Evolutionary conservation across 2,113 vertebrate genomes (phyloP).

Genomic region (Hucho hucho): DNA sequence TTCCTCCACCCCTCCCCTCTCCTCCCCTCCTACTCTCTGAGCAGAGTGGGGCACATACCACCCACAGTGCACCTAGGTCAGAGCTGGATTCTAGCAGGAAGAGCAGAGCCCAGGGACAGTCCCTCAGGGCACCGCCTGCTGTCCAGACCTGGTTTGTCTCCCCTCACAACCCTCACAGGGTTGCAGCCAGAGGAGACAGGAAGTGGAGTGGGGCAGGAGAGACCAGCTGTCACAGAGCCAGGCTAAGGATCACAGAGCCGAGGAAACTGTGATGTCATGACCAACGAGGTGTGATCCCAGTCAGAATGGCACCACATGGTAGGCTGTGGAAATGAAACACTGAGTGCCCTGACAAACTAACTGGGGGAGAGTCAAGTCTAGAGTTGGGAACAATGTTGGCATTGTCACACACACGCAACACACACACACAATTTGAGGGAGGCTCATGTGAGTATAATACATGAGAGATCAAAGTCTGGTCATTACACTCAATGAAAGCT

Average conservation of each 20-base stretch:
- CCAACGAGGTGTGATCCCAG: constrained; percentile 68
- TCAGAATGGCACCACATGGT: constrained; percentile 61
- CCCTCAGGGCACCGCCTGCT: not conserved
- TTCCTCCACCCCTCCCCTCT: too few relatives aligned
- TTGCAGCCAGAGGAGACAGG: constrained; percentile 11
- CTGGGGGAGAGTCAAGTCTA: not conserved
- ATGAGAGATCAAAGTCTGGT: not conserved
- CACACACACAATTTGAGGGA: not conserved
- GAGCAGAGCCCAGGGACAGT: not conserved
- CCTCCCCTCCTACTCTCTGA: too few relatives aligned
- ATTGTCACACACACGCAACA: constrained; percentile 37
- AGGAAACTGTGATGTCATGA: constrained; percentile 73
- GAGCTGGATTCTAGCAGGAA: too few relatives aligned
- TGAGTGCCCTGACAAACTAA: constrained; percentile 28
- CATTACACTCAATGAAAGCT: too few relatives aligned
- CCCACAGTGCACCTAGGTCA: too few relatives aligned
- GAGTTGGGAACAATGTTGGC: constrained; percentile 50
- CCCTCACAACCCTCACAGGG: not conserved
- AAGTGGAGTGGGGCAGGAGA: constrained; percentile 46
- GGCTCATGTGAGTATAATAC: too few relatives aligned
- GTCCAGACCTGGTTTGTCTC: not conserved
- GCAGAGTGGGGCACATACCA: too few relatives aligned
- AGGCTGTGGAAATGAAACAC: constrained; percentile 44
- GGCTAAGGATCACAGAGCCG: constrained; percentile 15
- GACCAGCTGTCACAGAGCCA: constrained; percentile 7